Conservation (phyloP, 2,888 invertebrate species). For the Drosophila mercatorum region DNA sequence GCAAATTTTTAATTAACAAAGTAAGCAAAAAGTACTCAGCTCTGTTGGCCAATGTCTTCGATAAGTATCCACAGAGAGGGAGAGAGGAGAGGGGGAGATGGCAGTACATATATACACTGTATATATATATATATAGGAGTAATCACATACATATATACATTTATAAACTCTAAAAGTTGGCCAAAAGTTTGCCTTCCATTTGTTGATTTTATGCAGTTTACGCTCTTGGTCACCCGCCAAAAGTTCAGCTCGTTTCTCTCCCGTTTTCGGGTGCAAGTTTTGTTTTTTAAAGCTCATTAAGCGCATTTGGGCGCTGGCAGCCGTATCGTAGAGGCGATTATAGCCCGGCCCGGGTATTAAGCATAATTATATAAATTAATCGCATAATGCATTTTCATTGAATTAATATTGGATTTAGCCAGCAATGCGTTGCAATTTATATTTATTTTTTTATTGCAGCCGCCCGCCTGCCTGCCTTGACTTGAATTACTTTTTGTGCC, state of each 20-base stretch:
- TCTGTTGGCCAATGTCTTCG: constrained; percentile 53
- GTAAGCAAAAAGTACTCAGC: constrained; percentile 52
- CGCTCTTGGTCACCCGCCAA: constrained; percentile 26
- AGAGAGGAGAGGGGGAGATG: background rate
- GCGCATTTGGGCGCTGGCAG: constrained; percentile 55
- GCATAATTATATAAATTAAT: constrained; percentile 61
- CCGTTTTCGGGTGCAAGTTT: constrained; percentile 4
- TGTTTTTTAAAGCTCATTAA: constrained; percentile 64
- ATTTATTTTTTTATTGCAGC: background rate
- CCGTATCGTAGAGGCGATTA: constrained; percentile 46
- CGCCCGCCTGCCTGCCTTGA: background rate
- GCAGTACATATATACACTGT: background rate
- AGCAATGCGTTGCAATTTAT: constrained; percentile 20
- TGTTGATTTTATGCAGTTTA: constrained; percentile 51
- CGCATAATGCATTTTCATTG: constrained; percentile 61
- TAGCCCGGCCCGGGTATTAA: constrained; percentile 20
- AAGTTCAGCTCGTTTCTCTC: constrained; percentile 10
- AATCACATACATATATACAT: constrained; percentile 8
- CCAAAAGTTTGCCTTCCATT: constrained; percentile 31
- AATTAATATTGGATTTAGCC: constrained; percentile 68
- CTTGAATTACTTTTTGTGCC: constrained; percentile 10
- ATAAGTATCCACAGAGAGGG: constrained; percentile 49
- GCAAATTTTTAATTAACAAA: constrained; percentile 72
- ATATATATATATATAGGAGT: background rate
- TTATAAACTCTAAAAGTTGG: constrained; percentile 18